Conservation (phyloP, 1,140 invertebrate species). For the Anastatus disparis region DNA sequence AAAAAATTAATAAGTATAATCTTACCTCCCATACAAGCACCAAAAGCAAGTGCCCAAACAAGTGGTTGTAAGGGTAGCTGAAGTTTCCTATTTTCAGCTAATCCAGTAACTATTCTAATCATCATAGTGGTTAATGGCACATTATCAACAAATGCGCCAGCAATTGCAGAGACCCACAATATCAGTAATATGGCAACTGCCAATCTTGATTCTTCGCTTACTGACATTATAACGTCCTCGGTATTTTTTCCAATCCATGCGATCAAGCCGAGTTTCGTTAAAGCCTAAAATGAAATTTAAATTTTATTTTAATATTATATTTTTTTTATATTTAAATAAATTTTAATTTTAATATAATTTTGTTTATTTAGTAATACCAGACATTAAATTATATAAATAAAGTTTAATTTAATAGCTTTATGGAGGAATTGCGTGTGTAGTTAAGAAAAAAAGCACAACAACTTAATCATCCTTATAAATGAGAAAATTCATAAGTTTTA, state of each 20-base stretch:
- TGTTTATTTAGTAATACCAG: too few relatives aligned
- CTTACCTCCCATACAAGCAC: slow-evolving; percentile 84
- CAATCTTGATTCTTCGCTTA: slow-evolving; percentile 72
- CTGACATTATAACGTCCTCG: slow-evolving; percentile 72
- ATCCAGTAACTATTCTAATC: slow-evolving; percentile 78
- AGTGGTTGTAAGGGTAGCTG: slow-evolving; percentile 78
- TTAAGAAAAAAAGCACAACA: too few relatives aligned
- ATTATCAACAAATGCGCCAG: slow-evolving; percentile 87
- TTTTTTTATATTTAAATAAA: background rate
- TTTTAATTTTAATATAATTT: background rate
- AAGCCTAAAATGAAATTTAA: slow-evolving; percentile 68
- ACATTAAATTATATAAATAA: too few relatives aligned
- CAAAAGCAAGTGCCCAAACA: slow-evolving; percentile 82
- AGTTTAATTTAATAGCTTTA: too few relatives aligned
- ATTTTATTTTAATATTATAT: too few relatives aligned
- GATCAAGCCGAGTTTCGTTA: slow-evolving; percentile 78
- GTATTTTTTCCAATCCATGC: slow-evolving; percentile 79
- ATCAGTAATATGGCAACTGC: slow-evolving; percentile 79
- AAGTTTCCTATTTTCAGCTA: slow-evolving; percentile 74
- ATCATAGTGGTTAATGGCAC: slow-evolving; percentile 89
- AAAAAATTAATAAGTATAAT: background rate
- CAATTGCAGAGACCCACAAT: slow-evolving; percentile 82
- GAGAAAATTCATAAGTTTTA: too few relatives aligned
- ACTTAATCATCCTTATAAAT: too few relatives aligned
- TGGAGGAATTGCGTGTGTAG: too few relatives aligned